Evolutionary conservation across 2,888 invertebrate species (phyloP), one percentile per base, ranked within the genome.

Genomic region (Cantharis rufa): DNA sequence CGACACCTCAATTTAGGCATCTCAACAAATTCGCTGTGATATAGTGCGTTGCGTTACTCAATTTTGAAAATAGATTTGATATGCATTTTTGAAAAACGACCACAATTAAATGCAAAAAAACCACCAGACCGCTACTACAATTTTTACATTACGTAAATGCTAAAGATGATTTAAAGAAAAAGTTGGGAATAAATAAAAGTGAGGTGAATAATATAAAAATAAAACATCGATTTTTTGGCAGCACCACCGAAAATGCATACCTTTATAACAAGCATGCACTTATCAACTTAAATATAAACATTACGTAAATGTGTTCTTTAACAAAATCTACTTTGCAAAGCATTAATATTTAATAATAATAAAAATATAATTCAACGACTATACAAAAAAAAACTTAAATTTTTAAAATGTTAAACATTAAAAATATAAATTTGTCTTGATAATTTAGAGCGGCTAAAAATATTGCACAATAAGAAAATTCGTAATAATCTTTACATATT

Each of bases 281-380:
- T 66, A 66, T 21, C 10, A 66, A 66, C 48, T 48, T 48, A 48
- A 48, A 48, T 48, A 48, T 48, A 69, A 69, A 69, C 15, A 73
- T 69, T 69, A 73, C 62, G 70, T 70, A 74, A 74, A 74, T 32
- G 70, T 70, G 74, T 70, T 66, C n/a, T 63, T 74, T 28, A 69
- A 62, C 70, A 66, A 77, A 77, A 77, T 71, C 48, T 71, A 77
- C 24, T n/a, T 66, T 66, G 64, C 64, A 66, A 66, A 66, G 64
- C 64, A 66, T 48, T 48, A 48, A 48, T 48, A 15, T 74, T 71
- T 71, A 75, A 72, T 71, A 28, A 76, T 32, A 74, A 72, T 77
- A 71, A 64, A 74, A 77, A 77, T 61, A 74, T 74, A 48, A 77
- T 75, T 32, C 70, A 78, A 78, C 75, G 24, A 70, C 70, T 75